phyloP scores from a whole-genome alignment of 2,888 invertebrate species.

The Oscheius sp. region DNA sequence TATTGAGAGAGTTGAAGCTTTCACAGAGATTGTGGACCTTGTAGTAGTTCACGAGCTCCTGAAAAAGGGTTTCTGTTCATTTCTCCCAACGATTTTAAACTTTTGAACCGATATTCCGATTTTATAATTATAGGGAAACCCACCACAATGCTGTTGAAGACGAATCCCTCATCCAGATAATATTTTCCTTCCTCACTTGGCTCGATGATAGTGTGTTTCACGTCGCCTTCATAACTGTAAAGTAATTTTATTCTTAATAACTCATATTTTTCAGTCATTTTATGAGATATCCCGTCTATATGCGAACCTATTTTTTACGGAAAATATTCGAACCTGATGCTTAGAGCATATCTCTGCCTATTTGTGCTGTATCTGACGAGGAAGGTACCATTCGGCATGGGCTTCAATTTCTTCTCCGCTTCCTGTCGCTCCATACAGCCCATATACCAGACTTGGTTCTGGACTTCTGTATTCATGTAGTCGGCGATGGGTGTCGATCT shows the following conservation, averaged over 20 bases:
- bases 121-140: slow-evolving; percentile 48
- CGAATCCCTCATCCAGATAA: slow-evolving; percentile 87
- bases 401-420: slow-evolving; percentile 66
- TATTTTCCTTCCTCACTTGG: slow-evolving; percentile 73
- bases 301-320: not conserved
- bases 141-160: slow-evolving; percentile 86
- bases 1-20: slow-evolving; percentile 80
- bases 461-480: slow-evolving; percentile 58
- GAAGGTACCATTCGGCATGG: slow-evolving; percentile 72
- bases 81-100: not conserved
- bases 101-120: not conserved
- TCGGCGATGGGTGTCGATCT: slow-evolving; percentile 33
- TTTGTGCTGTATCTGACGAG: slow-evolving; percentile 71
- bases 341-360: slow-evolving; percentile 71
- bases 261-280: not conserved
- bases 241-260: not conserved
- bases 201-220: slow-evolving; percentile 72
- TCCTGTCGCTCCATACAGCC: slow-evolving; percentile 55
- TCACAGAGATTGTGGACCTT: slow-evolving; percentile 88
- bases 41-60: slow-evolving; percentile 90
- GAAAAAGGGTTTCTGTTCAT: too few species aligned
- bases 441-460: slow-evolving; percentile 63
- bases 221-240: slow-evolving; percentile 69
- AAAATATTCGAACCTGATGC: slow-evolving; percentile 70
- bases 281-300: not conserved